Conservation (phyloP, 2,113 vertebrate genomes). For the Microcebus griseorufus region DNA sequence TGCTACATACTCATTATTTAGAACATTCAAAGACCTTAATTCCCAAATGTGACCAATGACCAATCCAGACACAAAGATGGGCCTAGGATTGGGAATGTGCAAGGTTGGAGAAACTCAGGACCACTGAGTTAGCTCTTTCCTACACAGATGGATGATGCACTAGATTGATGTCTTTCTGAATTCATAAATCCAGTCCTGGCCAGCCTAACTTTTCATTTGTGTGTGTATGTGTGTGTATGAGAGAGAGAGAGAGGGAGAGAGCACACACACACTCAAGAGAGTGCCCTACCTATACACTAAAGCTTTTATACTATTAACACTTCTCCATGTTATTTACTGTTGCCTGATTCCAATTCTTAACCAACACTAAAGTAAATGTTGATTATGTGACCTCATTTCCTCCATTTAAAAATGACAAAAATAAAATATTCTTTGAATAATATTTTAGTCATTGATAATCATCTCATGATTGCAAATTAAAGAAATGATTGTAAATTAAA, state of each 20-base stretch:
- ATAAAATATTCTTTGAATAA: background rate
- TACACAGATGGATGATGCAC: background rate
- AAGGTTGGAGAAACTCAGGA: background rate
- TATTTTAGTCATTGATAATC: background rate
- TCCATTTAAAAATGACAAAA: background rate
- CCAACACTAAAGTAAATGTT: background rate
- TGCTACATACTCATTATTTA: background rate
- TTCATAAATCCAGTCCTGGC: background rate
- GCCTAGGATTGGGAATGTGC: background rate
- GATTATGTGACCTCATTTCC: background rate
- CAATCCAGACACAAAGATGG: background rate
- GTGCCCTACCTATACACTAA: background rate
- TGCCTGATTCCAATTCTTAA: background rate
- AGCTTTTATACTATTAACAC: background rate
- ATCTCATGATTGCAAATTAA: background rate
- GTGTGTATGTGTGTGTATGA: background rate
- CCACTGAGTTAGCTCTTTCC: background rate
- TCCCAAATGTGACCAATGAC: background rate
- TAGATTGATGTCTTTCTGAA: background rate
- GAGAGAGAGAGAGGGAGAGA: background rate
- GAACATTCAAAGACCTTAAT: background rate
- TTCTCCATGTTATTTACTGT: background rate
- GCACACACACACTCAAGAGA: no score
- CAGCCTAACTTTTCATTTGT: background rate
- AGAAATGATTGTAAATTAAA: background rate